phyloP scores from a whole-genome alignment of 92 coral and sea anemone genomes.

The Porites lobata region DNA sequence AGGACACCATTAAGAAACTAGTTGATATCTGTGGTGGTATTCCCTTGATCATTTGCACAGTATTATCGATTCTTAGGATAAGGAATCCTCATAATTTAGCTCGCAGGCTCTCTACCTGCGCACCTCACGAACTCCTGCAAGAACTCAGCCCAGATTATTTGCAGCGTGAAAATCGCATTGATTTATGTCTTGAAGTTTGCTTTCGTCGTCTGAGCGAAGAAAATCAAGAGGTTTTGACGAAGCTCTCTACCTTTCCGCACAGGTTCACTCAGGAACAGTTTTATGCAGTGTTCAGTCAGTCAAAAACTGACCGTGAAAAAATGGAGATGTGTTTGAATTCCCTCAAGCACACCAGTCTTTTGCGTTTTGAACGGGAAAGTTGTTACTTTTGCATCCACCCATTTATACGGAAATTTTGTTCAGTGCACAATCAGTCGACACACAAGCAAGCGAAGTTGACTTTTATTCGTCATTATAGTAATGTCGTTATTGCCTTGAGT shows the following conservation, averaged over 20 bases:
- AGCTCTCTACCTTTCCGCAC: slow-evolving; percentile 51
- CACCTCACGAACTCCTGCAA: slow-evolving; percentile 6
- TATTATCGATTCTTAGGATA: slow-evolving; percentile 6
- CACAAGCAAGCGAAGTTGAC: slow-evolving; percentile 43
- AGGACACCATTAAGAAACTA: background rate
- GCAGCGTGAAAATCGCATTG: slow-evolving; percentile 9
- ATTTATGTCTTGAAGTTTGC: slow-evolving; percentile 32
- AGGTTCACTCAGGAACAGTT: slow-evolving; percentile 43
- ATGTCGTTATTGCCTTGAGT: slow-evolving; percentile 19
- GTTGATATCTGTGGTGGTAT: slow-evolving; percentile 52
- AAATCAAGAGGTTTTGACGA: slow-evolving; percentile 44
- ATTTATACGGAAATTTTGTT: slow-evolving; percentile 54
- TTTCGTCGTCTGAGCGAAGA: slow-evolving; percentile 43
- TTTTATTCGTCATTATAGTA: slow-evolving; percentile 40
- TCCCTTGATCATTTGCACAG: slow-evolving; percentile 40
- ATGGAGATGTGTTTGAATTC: background rate
- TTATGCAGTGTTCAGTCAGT: background rate
- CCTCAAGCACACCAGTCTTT: slow-evolving; percentile 16
- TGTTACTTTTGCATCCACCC: slow-evolving; percentile 48
- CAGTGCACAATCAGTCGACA: background rate
- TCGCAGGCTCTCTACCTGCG: slow-evolving; percentile 7
- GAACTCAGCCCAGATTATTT: slow-evolving; percentile 35
- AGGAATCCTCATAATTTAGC: background rate
- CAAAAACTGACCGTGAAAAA: background rate
- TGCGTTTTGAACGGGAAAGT: slow-evolving; percentile 3